These are phyloP conservation scores for Opisthocomus hoazin DNA, from an alignment of 2,113 vertebrate genomes.

Conservation along the genomic window DNA sequence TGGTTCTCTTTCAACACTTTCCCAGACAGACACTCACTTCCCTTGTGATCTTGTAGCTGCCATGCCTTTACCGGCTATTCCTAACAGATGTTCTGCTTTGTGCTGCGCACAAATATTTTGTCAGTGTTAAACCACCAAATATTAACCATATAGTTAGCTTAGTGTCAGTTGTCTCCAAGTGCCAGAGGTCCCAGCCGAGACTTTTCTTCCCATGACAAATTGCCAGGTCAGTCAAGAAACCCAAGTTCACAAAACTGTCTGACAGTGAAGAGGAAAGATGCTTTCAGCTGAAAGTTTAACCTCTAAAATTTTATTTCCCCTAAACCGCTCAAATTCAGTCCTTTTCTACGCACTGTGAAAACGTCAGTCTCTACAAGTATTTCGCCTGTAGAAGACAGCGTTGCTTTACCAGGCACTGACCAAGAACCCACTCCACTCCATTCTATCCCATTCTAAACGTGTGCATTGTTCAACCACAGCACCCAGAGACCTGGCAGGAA, in stretches of 20 bases:
- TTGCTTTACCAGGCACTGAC: not conserved
- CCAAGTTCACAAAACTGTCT: not conserved
- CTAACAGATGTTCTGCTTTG: not conserved
- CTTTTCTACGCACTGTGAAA: not conserved
- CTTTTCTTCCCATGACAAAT: not conserved
- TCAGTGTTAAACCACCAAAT: not conserved
- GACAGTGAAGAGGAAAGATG: not conserved
- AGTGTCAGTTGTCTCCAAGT: not conserved
- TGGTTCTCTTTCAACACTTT: not conserved
- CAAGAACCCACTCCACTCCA: not conserved
- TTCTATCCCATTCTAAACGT: not conserved
- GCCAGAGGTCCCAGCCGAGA: not conserved
- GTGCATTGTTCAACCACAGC: not conserved
- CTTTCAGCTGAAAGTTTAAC: not conserved
- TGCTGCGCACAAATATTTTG: not conserved
- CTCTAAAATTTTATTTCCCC: not conserved
- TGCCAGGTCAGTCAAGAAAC: not conserved
- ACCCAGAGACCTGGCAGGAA: not conserved
- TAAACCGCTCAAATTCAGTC: not conserved
- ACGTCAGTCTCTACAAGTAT: not conserved
- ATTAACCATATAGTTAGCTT: not conserved
- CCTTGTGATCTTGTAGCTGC: not conserved
- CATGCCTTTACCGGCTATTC: not conserved
- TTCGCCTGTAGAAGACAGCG: not conserved
- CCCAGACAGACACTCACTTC: not conserved